These are phyloP conservation scores for Orchestes rusci DNA, from an alignment of 2,888 invertebrate genomes.

Conservation along the genomic window DNA sequence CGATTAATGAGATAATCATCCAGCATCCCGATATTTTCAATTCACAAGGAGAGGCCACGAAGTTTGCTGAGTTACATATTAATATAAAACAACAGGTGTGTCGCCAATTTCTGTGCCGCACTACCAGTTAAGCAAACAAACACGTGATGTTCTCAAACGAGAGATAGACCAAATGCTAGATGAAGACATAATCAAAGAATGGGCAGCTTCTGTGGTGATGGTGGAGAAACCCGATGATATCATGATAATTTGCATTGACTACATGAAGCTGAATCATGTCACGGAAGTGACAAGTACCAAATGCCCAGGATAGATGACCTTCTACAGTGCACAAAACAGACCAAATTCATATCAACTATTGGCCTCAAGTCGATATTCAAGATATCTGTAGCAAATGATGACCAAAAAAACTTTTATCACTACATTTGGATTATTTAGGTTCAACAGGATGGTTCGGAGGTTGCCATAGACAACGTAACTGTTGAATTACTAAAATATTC, in stretches of 20 bases:
- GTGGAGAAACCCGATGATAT: conserved; percentile 34
- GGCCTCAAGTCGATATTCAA: too few species aligned
- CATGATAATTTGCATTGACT: background rate
- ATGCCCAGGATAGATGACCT: conserved; percentile 3
- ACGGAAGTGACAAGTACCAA: background rate
- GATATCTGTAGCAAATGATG: too few species aligned
- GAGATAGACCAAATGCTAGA: background rate
- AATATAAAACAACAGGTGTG: background rate
- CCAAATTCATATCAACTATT: too few species aligned
- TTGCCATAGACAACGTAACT: background rate
- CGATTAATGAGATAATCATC: background rate
- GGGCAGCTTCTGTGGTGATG: conserved; percentile 29
- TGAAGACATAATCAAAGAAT: background rate
- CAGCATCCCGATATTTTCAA: background rate
- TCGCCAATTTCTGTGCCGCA: background rate
- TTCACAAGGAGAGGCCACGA: conserved; percentile 1
- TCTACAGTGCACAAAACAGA: background rate
- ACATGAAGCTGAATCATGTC: background rate
- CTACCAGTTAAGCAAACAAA: background rate
- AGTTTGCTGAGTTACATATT: background rate
- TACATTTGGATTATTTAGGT: too few species aligned
- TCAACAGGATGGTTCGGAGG: too few species aligned
- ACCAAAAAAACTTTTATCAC: too few species aligned
- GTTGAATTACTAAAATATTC: conserved; percentile 1
- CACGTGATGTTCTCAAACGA: background rate